phyloP scores from a whole-genome alignment of 2,113 vertebrate genomes.

The Rhea pennata region DNA sequence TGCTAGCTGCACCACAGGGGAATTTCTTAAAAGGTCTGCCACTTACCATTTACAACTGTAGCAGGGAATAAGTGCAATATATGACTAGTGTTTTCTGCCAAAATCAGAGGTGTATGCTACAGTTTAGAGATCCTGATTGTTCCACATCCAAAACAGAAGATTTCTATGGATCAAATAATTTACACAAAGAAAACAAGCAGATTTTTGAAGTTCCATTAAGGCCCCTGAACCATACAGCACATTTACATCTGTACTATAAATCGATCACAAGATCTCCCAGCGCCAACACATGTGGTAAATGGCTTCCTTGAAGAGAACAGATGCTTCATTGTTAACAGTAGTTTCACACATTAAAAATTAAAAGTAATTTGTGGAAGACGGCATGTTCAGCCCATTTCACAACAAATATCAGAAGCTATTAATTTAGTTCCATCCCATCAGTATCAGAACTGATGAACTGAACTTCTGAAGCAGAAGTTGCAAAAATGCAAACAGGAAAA shows the following conservation, averaged over 20 bases:
- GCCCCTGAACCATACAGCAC: background rate
- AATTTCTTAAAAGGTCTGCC: conserved; percentile 72
- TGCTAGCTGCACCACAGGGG: conserved; percentile 70
- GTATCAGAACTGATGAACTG: background rate
- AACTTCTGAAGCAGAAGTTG: background rate
- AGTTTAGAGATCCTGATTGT: conserved; percentile 23
- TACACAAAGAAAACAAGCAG: conserved; percentile 34
- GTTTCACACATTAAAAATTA: conserved; percentile 58
- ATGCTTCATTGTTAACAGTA: conserved; percentile 61
- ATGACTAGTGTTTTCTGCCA: conserved; percentile 32
- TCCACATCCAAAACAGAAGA: conserved; percentile 31
- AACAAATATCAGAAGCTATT: conserved; percentile 43
- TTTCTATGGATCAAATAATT: conserved; percentile 36
- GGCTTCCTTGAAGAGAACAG: conserved; percentile 60
- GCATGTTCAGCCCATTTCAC: conserved; percentile 23
- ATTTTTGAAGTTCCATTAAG: background rate
- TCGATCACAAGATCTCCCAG: background rate
- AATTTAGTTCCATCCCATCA: conserved; percentile 18
- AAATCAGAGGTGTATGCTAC: conserved; percentile 31
- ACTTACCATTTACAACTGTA: conserved; percentile 71
- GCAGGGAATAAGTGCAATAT: conserved; percentile 68
- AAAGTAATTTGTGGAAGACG: conserved; percentile 40
- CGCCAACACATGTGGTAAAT: background rate
- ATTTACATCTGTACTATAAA: background rate
- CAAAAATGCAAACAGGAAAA: conserved; percentile 10